Percentiles rank a stretch among this genome's conserved stretches.
Conservation (phyloP, 1,140 invertebrate species). For the Plodia interpunctella region DNA sequence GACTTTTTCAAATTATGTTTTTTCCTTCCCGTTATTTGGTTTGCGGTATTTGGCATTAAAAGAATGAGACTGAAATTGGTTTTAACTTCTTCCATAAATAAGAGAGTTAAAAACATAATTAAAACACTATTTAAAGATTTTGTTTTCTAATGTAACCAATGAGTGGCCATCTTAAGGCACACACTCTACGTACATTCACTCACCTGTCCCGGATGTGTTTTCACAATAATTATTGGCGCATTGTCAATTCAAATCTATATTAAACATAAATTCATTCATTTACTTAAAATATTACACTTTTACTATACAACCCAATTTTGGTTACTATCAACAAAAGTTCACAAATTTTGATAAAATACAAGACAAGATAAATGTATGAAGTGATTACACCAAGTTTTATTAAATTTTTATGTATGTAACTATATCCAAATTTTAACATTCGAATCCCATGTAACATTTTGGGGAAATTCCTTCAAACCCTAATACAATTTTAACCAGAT, state of each 20-base stretch:
- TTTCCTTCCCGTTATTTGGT: no score
- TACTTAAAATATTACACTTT: constrained; percentile 1
- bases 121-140: neutral
- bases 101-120: no score
- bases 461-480: neutral
- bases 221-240: constrained; percentile 37
- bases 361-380: no score
- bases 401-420: no score
- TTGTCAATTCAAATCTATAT: constrained; percentile 37
- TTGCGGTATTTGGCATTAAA: no score
- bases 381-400: no score
- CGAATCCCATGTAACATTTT: neutral
- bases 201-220: neutral
- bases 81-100: no score
- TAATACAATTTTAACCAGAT: neutral
- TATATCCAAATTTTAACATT: neutral
- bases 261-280: neutral
- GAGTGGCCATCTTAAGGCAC: constrained; percentile 1
- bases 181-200: neutral
- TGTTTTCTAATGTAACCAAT: neutral
- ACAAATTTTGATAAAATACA: no score
- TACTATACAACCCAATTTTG: neutral
- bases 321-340: no score
- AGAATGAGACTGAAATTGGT: no score
- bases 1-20: no score